These are phyloP conservation scores for Diarsia brunnea DNA, from an alignment of 2,888 invertebrate genomes.

Conservation along the genomic window DNA sequence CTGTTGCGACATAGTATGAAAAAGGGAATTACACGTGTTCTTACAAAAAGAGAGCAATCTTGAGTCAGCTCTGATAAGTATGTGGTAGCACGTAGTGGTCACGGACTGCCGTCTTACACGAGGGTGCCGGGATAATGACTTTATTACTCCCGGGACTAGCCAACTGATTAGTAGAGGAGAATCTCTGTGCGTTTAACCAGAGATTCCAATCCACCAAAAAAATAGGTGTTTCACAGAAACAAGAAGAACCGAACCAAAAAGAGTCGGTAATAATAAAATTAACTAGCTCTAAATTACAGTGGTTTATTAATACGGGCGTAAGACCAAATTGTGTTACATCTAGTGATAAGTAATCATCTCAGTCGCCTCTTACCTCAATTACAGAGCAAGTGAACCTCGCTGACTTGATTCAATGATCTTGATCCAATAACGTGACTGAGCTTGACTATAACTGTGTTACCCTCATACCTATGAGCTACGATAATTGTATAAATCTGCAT, in stretches of 20 bases:
- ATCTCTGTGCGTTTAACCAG: background rate
- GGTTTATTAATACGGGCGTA: conserved; percentile 20
- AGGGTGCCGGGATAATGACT: conserved; percentile 12
- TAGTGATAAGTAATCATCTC: conserved; percentile 43
- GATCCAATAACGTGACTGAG: conserved; percentile 44
- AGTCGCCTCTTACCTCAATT: conserved; percentile 36
- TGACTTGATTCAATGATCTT: conserved; percentile 52
- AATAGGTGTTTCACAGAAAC: background rate
- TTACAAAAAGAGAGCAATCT: background rate
- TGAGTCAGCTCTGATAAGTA: too few species aligned
- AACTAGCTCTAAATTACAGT: conserved; percentile 25
- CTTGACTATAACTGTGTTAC: conserved; percentile 34
- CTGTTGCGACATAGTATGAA: background rate
- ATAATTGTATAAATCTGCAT: conserved; percentile 30
- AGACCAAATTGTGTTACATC: conserved; percentile 20
- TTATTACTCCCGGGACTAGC: background rate
- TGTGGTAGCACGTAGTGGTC: background rate
- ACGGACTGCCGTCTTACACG: conserved; percentile 1
- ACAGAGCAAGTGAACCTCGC: conserved; percentile 44
- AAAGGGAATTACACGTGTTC: background rate
- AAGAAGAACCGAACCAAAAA: background rate
- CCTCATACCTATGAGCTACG: conserved; percentile 6
- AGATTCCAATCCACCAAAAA: background rate
- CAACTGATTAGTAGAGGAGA: background rate
- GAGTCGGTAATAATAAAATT: background rate